Evolutionary conservation across 2,113 vertebrate genomes (phyloP), one percentile per base, ranked within the genome.

Genomic region (Pangasianodon hypophthalmus): DNA sequence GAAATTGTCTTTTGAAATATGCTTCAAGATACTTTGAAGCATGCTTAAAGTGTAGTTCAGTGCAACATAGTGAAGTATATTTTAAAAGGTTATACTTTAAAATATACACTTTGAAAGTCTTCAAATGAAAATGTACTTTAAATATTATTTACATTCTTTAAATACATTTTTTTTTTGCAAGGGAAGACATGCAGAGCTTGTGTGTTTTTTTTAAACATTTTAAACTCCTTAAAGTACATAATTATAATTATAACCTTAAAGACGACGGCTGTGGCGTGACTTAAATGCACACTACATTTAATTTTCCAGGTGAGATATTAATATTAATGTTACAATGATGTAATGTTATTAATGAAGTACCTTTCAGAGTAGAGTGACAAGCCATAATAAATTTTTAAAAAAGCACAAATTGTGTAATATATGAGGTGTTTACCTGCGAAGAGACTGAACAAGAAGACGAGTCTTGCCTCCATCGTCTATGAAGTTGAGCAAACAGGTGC

Each of bases 401-500:
- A 54, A 5, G n/a, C 21, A 82, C 16, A 82, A 82, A 32, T 56
- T 82, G 44, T 79, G 44, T 48, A 13, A 11, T 37, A 3, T 37
- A 71, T 11, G 18, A 46, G 8, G 26, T 19, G 16, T 64, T 86
- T 32, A 86, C 88, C 82, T 58, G 52, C 56, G 24, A 44, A 32
- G 32, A 84, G 2, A 60, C 41, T 77, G 21, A 89, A 32, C 9
- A 90, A 50, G 41, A 91, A 4, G 1, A 90, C 18, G 18, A 87
- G 21, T 80, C 4, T 46, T 11, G 73, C 18, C 13, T 73, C 71
- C 90, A 92, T 92, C 69, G 71, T 88, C 10, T 18, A 67, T 29
- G 16, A 52, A n/a, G 46, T 73, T 26, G 24, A 21, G 10, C 19
- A 26, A 21, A 50, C 44, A 50, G 18, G 41, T 73, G 18, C 41